Percentiles rank a stretch among this genome's conserved stretches.
phyloP scores from a whole-genome alignment of 2,113 vertebrate genomes.

The Lonchura striata region DNA sequence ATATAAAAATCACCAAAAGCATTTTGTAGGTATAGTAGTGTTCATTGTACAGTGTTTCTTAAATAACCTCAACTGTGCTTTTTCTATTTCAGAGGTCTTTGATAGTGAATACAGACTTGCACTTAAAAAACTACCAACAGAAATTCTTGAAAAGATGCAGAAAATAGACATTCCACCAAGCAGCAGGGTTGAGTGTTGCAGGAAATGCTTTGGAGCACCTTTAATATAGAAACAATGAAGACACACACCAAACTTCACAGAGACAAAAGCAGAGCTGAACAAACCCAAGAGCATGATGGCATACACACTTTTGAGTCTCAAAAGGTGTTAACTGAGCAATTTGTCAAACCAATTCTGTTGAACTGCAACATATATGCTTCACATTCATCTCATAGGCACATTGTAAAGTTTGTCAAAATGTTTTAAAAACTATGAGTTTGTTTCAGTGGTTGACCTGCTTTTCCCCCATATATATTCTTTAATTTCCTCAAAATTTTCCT shows the following conservation, averaged over 20 bases:
- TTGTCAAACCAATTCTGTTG: neutral
- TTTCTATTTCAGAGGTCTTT: conserved; percentile 87
- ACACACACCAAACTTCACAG: neutral
- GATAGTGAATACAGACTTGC: conserved; percentile 89
- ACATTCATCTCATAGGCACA: neutral
- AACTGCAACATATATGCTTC: neutral
- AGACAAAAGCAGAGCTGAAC: neutral
- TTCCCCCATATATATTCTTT: neutral
- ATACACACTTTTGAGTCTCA: neutral
- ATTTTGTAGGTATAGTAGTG: neutral
- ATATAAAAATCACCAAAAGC: neutral
- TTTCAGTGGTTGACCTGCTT: neutral
- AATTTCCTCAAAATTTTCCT: neutral
- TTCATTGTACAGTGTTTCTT: neutral
- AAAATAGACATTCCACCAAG: conserved; percentile 85
- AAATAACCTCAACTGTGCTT: neutral
- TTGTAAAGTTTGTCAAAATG: neutral
- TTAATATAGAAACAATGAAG: conserved; percentile 78
- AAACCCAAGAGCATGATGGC: neutral
- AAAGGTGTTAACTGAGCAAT: neutral
- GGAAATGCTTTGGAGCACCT: conserved; percentile 88
- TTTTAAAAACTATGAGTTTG: neutral
- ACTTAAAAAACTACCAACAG: conserved; percentile 79
- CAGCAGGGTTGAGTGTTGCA: conserved; percentile 83
- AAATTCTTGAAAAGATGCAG: conserved; percentile 82